These are phyloP conservation scores for Phyllotreta striolata DNA, from an alignment of 2,888 invertebrate species.

Conservation along the genomic window DNA sequence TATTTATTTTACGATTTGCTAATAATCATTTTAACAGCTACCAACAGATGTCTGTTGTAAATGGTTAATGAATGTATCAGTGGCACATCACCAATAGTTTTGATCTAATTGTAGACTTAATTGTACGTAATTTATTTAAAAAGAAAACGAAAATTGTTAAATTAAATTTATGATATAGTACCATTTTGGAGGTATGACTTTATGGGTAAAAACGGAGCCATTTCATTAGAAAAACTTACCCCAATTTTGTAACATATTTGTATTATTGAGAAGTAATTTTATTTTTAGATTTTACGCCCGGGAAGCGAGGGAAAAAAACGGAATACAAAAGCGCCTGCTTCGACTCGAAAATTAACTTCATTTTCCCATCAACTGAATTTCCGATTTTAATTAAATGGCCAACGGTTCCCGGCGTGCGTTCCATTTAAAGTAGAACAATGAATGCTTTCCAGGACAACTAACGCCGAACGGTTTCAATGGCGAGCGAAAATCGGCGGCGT, in stretches of 20 bases:
- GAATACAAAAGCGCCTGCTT: not conserved
- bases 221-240: no score
- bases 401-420: conserved; percentile 12
- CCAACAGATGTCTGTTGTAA: conserved; percentile 20
- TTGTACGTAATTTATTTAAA: no score
- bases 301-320: not conserved
- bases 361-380: conserved; percentile 24
- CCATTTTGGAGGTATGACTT: no score
- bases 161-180: no score
- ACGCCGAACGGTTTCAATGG: conserved; percentile 36
- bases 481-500: conserved; percentile 34
- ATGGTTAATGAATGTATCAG: no score
- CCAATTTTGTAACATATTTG: no score
- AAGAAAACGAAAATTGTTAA: no score
- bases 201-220: no score
- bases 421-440: conserved; percentile 24
- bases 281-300: no score
- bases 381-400: conserved; percentile 16
- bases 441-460: conserved; percentile 22
- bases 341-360: conserved; percentile 16
- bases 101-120: no score
- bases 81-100: no score
- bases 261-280: no score
- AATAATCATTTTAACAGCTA: conserved; percentile 18
- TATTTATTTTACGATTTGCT: conserved; percentile 23